phyloP scores from a whole-genome alignment of 2,113 vertebrate genomes.

The Bos javanicus region DNA sequence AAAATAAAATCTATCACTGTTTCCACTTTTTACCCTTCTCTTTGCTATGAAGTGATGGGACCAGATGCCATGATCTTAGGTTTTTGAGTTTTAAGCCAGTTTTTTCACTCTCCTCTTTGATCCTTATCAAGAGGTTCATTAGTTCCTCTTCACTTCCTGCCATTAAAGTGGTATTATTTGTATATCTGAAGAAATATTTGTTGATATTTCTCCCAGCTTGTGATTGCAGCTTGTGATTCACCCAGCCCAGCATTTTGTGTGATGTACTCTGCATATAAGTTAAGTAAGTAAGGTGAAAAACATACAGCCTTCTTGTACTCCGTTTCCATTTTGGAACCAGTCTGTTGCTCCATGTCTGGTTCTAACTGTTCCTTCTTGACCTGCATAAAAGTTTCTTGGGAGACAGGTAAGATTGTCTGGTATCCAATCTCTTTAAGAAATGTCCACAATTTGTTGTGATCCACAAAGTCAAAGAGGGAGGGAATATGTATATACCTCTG shows the following conservation, averaged over 20 bases:
- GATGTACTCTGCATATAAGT: not conserved
- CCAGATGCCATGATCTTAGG: not conserved
- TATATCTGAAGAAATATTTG: not conserved
- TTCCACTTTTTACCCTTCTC: not conserved
- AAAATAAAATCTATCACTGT: not conserved
- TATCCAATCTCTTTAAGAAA: not conserved
- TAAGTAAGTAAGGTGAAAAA: not conserved
- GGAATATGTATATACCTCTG: not conserved
- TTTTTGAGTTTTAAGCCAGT: not conserved
- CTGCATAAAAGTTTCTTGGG: not conserved
- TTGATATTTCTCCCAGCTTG: not conserved
- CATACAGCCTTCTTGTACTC: not conserved
- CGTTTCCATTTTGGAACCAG: not conserved
- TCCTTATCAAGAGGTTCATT: not conserved
- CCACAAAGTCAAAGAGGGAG: not conserved
- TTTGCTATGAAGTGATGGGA: not conserved
- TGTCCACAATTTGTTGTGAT: not conserved
- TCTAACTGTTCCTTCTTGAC: not conserved
- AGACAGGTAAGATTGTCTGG: not conserved
- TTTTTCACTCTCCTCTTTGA: not conserved
- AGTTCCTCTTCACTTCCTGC: not conserved
- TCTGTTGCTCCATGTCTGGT: not conserved
- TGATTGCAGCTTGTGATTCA: not conserved
- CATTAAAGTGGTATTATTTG: not conserved
- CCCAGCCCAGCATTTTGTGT: not conserved